A percentile compares a stretch with the other conserved stretches of the same genome.
Evolutionary conservation across 2,888 invertebrate genomes (phyloP).

Genomic region (Alviniconcha strummeri): DNA sequence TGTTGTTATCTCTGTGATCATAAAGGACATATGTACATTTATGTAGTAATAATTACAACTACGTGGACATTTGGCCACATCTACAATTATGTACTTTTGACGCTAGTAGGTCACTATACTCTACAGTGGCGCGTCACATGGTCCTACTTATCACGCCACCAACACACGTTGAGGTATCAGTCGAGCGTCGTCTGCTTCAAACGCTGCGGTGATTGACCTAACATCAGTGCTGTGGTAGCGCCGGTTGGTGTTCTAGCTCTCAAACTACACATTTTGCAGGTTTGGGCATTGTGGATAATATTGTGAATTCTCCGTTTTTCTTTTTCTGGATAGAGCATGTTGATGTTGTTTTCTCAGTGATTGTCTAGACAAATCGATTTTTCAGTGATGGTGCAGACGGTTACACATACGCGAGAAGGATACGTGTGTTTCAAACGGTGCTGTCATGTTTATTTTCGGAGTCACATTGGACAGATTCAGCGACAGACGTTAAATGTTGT

Average conservation of each 20-base stretch:
- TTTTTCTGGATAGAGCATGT: slow-evolving; percentile 1
- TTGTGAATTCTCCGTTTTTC: neutral
- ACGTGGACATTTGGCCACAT: too few relatives aligned
- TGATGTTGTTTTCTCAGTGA: slow-evolving; percentile 20
- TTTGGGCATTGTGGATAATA: too few relatives aligned
- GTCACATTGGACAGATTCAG: neutral
- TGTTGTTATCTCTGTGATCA: too few relatives aligned
- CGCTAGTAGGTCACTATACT: too few relatives aligned
- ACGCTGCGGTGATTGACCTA: too few relatives aligned
- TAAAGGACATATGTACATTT: too few relatives aligned
- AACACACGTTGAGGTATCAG: slow-evolving; percentile 11
- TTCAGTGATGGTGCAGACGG: neutral
- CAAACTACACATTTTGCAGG: too few relatives aligned
- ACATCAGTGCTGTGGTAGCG: too few relatives aligned
- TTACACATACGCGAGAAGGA: too few relatives aligned
- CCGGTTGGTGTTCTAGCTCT: too few relatives aligned
- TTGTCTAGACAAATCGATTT: slow-evolving; percentile 15
- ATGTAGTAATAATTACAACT: too few relatives aligned
- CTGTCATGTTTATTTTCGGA: slow-evolving; percentile 8
- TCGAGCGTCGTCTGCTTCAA: slow-evolving; percentile 32
- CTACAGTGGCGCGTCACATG: slow-evolving; percentile 7
- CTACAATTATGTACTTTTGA: too few relatives aligned
- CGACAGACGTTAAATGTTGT: neutral
- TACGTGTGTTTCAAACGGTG: neutral
- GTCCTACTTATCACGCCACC: slow-evolving; percentile 32